A percentile compares a stretch with the other conserved stretches of the same genome.
Conservation (phyloP, 30 jellyfish, hydroid and myxozoan species). For the Clytia hemisphaerica region DNA sequence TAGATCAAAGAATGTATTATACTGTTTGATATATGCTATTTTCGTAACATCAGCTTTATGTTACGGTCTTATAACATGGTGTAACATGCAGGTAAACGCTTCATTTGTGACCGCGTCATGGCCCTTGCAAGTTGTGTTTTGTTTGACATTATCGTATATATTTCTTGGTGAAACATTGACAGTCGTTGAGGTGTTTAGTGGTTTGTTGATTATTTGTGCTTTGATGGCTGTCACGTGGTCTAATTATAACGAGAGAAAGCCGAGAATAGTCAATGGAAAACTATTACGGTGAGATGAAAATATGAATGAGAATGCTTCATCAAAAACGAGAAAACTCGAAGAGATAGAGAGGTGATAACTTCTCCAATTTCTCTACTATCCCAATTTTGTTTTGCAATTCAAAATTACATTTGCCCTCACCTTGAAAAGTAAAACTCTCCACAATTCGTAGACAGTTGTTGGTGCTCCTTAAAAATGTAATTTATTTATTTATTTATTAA, state of each 20-base stretch:
- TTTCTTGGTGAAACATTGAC: constrained; percentile 31
- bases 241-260: constrained; percentile 17
- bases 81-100: constrained; percentile 29
- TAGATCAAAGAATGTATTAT: neutral
- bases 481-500: no score
- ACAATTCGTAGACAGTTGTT: no score
- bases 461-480: no score
- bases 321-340: no score
- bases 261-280: no score
- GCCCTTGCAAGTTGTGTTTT: constrained; percentile 40
- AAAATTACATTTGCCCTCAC: no score
- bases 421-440: no score
- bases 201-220: constrained; percentile 16
- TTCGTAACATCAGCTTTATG: constrained; percentile 27
- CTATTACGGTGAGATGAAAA: no score
- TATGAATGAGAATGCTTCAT: no score
- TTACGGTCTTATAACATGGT: constrained; percentile 28
- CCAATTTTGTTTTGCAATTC: no score
- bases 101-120: constrained; percentile 32
- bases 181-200: constrained; percentile 25
- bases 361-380: no score
- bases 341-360: no score
- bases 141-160: constrained; percentile 25
- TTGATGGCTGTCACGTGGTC: constrained; percentile 16
- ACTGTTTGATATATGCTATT: constrained; percentile 19